These are phyloP conservation scores for Phrixothrix hirtus DNA, from an alignment of 2,888 invertebrate species.

Conservation along the genomic window DNA sequence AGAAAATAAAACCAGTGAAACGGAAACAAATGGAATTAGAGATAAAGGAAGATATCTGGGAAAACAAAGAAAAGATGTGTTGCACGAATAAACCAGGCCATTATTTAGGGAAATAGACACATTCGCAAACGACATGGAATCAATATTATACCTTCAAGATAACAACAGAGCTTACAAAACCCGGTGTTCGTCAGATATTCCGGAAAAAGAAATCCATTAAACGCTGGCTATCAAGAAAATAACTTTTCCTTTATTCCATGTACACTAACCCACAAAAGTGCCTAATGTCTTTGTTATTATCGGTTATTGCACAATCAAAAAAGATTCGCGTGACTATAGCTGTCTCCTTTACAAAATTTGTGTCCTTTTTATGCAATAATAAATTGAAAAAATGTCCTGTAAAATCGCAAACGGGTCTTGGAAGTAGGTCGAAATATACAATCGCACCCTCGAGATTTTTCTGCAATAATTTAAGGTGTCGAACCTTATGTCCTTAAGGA, in stretches of 20 bases:
- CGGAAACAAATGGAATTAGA: slow-evolving; percentile 42
- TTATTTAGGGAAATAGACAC: slow-evolving; percentile 47
- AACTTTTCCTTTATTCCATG: not conserved
- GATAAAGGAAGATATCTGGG: slow-evolving; percentile 40
- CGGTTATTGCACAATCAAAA: not conserved
- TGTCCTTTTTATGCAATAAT: no score
- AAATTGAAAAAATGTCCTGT: no score
- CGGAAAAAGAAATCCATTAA: slow-evolving; percentile 18
- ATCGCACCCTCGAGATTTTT: no score
- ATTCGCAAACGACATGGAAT: slow-evolving; percentile 36
- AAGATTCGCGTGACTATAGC: no score
- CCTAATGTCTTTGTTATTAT: not conserved
- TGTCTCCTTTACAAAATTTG: no score
- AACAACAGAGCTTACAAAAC: slow-evolving; percentile 21
- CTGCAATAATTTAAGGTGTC: no score
- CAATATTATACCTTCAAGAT: slow-evolving; percentile 32
- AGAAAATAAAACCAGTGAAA: slow-evolving; percentile 44
- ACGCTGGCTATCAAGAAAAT: slow-evolving; percentile 13
- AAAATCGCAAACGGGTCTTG: no score
- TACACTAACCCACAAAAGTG: not conserved
- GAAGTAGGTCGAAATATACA: no score
- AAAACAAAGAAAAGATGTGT: slow-evolving; percentile 42
- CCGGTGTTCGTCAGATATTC: slow-evolving; percentile 14
- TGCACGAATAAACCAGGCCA: slow-evolving; percentile 43
- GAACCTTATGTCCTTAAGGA: no score